Conservation (phyloP, 2,888 invertebrate species). For the Lymantria dispar region DNA sequence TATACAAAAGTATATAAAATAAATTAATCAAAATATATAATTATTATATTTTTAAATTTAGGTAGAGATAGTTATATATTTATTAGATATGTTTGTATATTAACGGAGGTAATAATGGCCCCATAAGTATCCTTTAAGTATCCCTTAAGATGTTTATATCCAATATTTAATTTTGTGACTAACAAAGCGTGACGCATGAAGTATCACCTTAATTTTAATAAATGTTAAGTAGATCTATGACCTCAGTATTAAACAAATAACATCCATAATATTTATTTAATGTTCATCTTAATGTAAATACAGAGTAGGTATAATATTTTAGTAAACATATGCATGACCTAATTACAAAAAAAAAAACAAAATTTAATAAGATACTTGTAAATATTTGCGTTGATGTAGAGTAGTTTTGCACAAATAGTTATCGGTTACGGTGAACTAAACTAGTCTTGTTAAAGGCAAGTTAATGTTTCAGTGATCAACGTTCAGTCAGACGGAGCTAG, state of each 20-base stretch:
- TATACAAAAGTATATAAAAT: too few species aligned
- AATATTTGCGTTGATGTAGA: constrained; percentile 21
- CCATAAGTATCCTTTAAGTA: neutral
- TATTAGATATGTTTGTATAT: neutral
- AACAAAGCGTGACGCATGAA: constrained; percentile 34
- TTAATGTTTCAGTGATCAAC: constrained; percentile 79
- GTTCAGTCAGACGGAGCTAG: constrained; percentile 76
- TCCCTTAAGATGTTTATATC: neutral
- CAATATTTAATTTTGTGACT: constrained; percentile 30
- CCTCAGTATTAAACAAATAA: neutral
- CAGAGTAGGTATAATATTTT: neutral
- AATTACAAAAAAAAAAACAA: constrained; percentile 17
- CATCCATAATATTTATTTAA: neutral
- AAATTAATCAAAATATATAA: too few species aligned
- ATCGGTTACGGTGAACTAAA: constrained; percentile 58
- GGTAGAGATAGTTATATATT: neutral
- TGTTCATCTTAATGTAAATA: neutral
- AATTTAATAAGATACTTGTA: constrained; percentile 4
- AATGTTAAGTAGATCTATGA: neutral
- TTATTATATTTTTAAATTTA: neutral
- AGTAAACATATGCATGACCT: constrained; percentile 37
- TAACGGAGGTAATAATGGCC: constrained; percentile 1
- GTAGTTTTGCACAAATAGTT: constrained; percentile 51
- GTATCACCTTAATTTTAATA: constrained; percentile 1
- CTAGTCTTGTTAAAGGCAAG: constrained; percentile 59